phyloP scores from a whole-genome alignment of 2,888 invertebrate genomes.

The Drosophila meridionalis region DNA sequence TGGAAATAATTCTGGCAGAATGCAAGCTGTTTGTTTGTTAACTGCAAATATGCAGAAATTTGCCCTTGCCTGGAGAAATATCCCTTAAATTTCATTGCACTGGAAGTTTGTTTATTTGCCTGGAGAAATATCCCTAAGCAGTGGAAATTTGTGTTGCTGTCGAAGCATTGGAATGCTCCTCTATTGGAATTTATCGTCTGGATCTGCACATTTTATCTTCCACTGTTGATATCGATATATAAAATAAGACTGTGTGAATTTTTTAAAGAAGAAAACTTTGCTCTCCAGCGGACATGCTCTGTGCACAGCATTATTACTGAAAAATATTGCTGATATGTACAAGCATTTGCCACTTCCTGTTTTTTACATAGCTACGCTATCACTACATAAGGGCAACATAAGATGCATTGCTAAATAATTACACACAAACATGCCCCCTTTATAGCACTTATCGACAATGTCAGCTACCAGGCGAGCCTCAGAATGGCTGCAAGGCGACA shows the following conservation, averaged over 20 bases:
- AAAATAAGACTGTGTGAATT: not conserved
- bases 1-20: not conserved
- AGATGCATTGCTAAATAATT: slow-evolving; percentile 45
- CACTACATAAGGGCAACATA: slow-evolving; percentile 19
- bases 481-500: slow-evolving; percentile 17
- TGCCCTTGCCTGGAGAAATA: not conserved
- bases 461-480: slow-evolving; percentile 7
- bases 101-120: not conserved
- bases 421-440: slow-evolving; percentile 28
- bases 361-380: slow-evolving; percentile 22
- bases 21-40: not conserved
- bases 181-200: not conserved
- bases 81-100: too few relatives aligned
- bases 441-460: slow-evolving; percentile 39
- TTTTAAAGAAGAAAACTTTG: not conserved
- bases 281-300: not conserved
- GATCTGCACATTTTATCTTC: not conserved
- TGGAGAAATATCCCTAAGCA: not conserved
- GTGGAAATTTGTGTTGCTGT: not conserved
- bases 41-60: not conserved
- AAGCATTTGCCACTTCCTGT: slow-evolving; percentile 48
- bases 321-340: slow-evolving; percentile 5
- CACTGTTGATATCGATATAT: not conserved
- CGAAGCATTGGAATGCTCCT: not conserved
- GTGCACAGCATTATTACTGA: not conserved